Conservation (phyloP, 2,113 vertebrate species). For the Phoenicopterus ruber region DNA sequence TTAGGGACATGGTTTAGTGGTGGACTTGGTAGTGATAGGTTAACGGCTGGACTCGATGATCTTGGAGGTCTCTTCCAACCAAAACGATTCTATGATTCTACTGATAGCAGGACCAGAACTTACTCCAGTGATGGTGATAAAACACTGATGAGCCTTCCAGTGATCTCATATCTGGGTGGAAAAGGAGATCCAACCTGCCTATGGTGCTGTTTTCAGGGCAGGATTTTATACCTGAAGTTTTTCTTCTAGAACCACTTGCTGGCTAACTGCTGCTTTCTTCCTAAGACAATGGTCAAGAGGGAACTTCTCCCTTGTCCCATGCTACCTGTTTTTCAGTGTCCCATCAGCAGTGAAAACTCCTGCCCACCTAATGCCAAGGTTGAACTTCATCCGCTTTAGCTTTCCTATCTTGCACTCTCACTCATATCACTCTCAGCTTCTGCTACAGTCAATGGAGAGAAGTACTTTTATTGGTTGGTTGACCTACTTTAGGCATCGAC, state of each 20-base stretch:
- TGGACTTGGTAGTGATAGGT: no score
- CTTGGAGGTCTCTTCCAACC: no score
- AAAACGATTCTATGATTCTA: no score
- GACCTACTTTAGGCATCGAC: neutral
- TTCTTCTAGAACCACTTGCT: neutral
- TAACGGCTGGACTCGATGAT: no score
- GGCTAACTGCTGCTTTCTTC: neutral
- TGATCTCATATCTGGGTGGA: neutral
- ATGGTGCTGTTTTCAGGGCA: neutral
- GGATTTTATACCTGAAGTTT: neutral
- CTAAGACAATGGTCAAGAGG: neutral
- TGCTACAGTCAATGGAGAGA: neutral
- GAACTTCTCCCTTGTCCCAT: neutral
- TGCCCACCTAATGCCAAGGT: neutral
- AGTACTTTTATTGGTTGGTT: neutral
- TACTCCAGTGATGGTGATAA: neutral
- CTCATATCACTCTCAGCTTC: neutral
- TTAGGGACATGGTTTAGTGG: no score
- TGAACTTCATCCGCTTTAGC: neutral
- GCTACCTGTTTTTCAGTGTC: neutral
- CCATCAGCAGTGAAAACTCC: neutral
- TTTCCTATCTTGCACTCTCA: neutral
- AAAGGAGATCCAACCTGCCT: neutral
- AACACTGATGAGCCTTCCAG: neutral
- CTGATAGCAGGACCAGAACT: neutral